Evolutionary conservation across 2,888 invertebrate genomes (phyloP), one percentile per base, ranked within the genome.

Genomic region (Calliphora vomitoria): DNA sequence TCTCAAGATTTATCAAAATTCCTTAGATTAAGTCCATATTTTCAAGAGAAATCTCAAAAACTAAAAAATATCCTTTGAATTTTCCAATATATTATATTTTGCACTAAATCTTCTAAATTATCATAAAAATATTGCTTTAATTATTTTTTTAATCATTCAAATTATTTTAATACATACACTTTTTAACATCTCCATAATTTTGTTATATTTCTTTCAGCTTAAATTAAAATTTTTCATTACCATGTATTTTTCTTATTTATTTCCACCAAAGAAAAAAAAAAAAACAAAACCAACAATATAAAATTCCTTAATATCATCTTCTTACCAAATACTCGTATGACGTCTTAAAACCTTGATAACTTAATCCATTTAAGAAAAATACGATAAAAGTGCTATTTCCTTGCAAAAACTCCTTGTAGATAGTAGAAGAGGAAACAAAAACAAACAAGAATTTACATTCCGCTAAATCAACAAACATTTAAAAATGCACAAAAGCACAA

Each of bases 401-500:
- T 55, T 53, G 18, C 50, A 41, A 53, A 69, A 72, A 60, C 20
- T 71, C 53, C 55, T 76, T 71, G 18, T n/a, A 18, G 31, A 68
- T 66, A 68, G 13, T n/a, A 60, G 10, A 55, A n/a, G 38, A 47
- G 5, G 58, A 53, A 72, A 66, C 35, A 44, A 76, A 13, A 72
- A 55, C 35, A 35, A 76, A 55, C 35, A 35, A 76, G 58, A 85
- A 88, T 81, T 86, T 87, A 87, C 85, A 87, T 88, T 87, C 71
- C 86, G 58, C 86, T 85, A 87, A 88, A 88, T 87, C 85, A 89
- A 88, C 85, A 89, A 87, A 83, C 81, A 82, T 88, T 88, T 82
- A 88, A 86, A 89, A 89, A 89, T 89, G 83, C 87, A 89, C 89
- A 90, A 91, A 92, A 91, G 91, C 90, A 91, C 91, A 91, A 93